Evolutionary conservation across 2,113 vertebrate genomes (phyloP), one percentile per base, ranked within the genome.

Genomic region (Sylvilagus bachmani): DNA sequence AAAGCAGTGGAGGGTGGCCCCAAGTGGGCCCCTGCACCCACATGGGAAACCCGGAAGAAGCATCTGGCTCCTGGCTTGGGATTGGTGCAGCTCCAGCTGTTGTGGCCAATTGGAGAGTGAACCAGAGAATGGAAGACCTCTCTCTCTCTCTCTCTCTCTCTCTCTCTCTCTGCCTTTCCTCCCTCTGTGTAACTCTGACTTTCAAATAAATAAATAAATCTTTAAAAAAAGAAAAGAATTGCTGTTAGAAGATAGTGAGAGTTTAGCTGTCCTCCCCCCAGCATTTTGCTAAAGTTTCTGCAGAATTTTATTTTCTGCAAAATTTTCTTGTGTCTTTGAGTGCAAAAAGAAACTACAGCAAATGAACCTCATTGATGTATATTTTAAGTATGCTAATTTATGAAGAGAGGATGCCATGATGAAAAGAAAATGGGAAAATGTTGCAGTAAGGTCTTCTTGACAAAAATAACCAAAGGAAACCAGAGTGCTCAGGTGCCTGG

Each of bases 231-330:
- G 5, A 44, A 44, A 44, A 44, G 44, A 44, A 44, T 44, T 44
- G 55, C 61, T 85, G 19, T 73, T 49, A 16, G 29, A 69, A 27
- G 6, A 38, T 36, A 24, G 10, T 49, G 74, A 77, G 33, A 86
- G 90, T 86, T 86, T 55, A 58, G 10, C 29, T 44, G 9, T 2
- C 69, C 64, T 55, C 31, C 6, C 64, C 5, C 33, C 31, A 61
- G 77, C 1, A n/a, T 89, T 94, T 95, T 89, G 33, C 53, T 61
- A 95, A 82, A 73, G 64, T 86, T 91, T 55, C 25, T 77, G 33
- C 69, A 86, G 62, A 71, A 9, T 14, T 93, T 95, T 19, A 73
- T 64, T 86, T 91, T 49, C 25, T 71, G 33, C 62, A 86, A 71
- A 9, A 14, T 93, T 93, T 89, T 62, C 36, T 21, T 66, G 27